A percentile compares a stretch with the other conserved stretches of the same genome.
phyloP scores from a whole-genome alignment of 2,888 invertebrate species.

The Sthenelais limicola region DNA sequence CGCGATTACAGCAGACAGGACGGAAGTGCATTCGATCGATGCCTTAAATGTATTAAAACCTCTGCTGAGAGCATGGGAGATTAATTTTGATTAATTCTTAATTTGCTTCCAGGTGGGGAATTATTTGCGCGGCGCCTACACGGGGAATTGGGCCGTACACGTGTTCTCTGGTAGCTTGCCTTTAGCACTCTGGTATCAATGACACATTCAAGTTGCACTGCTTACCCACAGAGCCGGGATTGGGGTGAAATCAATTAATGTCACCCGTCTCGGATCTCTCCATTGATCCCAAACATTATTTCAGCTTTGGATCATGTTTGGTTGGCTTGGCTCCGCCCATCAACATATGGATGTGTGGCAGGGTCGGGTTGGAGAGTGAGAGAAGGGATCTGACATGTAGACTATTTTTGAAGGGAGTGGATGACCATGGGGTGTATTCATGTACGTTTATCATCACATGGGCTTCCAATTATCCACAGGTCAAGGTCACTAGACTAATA shows the following conservation, averaged over 20 bases:
- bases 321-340: too few species aligned
- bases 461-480: too few species aligned
- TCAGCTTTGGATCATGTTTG: slow-evolving; percentile 15
- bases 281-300: slow-evolving; percentile 26
- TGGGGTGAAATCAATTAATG: slow-evolving; percentile 27
- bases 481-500: too few species aligned
- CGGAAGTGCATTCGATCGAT: slow-evolving; percentile 38
- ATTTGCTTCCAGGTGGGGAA: slow-evolving; percentile 24
- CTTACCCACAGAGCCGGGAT: neutral
- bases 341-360: too few species aligned
- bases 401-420: too few species aligned
- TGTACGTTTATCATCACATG: too few species aligned
- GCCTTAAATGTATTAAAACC: slow-evolving; percentile 34
- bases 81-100: slow-evolving; percentile 33
- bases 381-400: too few species aligned
- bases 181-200: neutral
- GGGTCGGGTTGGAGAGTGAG: too few species aligned
- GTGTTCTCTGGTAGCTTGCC: slow-evolving; percentile 5
- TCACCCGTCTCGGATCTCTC: neutral
- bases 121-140: neutral
- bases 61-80: neutral
- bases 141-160: slow-evolving; percentile 13
- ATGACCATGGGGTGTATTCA: too few species aligned
- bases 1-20: slow-evolving; percentile 24
- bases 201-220: neutral